Evolutionary conservation across 2,797 vertebrate species (phyloP).

Genomic region (Forpus xanthops): DNA sequence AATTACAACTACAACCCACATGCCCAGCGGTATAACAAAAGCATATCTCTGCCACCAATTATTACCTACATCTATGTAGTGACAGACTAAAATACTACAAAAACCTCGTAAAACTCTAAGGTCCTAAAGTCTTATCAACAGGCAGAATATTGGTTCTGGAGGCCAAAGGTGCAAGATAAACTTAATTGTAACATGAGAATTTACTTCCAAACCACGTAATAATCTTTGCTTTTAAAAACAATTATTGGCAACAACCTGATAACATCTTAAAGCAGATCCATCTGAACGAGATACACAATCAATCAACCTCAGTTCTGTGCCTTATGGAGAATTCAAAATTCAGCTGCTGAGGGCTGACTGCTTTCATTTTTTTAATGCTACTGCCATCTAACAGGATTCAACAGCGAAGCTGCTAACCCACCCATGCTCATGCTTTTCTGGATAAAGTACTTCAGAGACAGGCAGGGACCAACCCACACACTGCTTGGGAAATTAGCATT

Average conservation of each 20-base stretch:
- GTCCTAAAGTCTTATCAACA: background rate
- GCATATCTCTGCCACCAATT: background rate
- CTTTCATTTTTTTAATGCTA: conserved; percentile 14
- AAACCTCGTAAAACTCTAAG: background rate
- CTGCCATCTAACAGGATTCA: conserved; percentile 20
- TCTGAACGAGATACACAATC: background rate
- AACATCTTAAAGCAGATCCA: background rate
- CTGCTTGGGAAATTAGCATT: background rate
- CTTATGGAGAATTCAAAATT: background rate
- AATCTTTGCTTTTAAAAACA: background rate
- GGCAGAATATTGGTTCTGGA: background rate
- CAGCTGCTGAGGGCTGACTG: background rate
- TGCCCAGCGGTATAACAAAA: background rate
- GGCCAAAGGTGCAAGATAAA: background rate
- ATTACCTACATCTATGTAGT: fast-evolving
- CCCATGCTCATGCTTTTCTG: background rate
- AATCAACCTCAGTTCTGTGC: background rate
- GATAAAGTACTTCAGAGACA: background rate
- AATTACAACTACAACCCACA: background rate
- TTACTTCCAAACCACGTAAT: background rate
- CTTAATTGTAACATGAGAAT: background rate
- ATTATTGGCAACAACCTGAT: background rate
- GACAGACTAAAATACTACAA: background rate
- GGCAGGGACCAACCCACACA: conserved; percentile 22
- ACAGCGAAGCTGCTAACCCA: background rate